Evolutionary conservation across 1,140 invertebrate species (phyloP).

Genomic region (Glomeris maerens): DNA sequence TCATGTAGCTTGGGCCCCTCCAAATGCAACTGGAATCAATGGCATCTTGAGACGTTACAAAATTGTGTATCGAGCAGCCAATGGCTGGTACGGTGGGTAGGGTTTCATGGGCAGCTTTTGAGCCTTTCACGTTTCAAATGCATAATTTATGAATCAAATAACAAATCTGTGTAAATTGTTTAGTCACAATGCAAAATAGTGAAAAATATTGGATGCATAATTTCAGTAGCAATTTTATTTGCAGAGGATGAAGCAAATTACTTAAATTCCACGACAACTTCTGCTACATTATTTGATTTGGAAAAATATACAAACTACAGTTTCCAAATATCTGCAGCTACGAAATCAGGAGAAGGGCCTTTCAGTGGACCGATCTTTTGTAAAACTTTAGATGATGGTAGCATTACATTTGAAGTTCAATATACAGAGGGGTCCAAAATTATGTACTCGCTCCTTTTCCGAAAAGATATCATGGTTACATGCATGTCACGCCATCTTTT

Average conservation of each 20-base stretch:
- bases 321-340: slow-evolving; percentile 72
- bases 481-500: no score
- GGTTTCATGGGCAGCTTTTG: no score
- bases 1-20: slow-evolving; percentile 36
- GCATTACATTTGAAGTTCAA: slow-evolving; percentile 20
- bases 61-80: slow-evolving; percentile 16
- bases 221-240: background rate
- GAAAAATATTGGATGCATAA: no score
- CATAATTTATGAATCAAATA: no score
- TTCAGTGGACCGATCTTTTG: slow-evolving; percentile 67
- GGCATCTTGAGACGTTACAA: slow-evolving; percentile 33
- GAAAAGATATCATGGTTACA: no score
- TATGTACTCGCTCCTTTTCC: no score
- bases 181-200: no score
- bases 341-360: slow-evolving; percentile 72
- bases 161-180: no score
- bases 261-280: slow-evolving; percentile 20
- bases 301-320: slow-evolving; percentile 81
- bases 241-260: background rate
- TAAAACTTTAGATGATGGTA: slow-evolving; percentile 80
- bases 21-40: slow-evolving; percentile 30
- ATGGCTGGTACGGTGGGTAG: background rate
- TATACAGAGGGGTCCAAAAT: no score
- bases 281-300: slow-evolving; percentile 27
- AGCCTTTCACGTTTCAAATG: no score